These are phyloP conservation scores for Apis cerana DNA, from an alignment of 1,140 invertebrate species.

Conservation along the genomic window DNA sequence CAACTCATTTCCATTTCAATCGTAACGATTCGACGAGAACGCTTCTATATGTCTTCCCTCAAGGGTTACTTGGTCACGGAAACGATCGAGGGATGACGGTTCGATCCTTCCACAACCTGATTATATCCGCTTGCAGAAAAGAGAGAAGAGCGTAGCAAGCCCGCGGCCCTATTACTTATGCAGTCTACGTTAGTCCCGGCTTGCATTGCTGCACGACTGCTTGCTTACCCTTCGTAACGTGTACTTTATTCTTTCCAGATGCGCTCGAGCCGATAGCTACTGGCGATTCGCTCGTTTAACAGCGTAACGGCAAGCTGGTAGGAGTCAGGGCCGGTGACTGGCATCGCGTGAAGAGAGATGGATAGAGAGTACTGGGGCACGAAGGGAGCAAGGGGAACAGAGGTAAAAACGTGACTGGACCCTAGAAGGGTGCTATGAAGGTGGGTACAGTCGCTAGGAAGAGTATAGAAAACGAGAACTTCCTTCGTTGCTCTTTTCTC, in stretches of 20 bases:
- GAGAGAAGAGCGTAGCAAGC: constrained; percentile 3
- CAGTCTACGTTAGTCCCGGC: constrained; percentile 62
- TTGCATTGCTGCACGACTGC: constrained; percentile 68
- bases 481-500: constrained; percentile 24
- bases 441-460: constrained; percentile 34
- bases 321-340: constrained; percentile 51
- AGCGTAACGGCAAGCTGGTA: constrained; percentile 69
- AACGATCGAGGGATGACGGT: background rate
- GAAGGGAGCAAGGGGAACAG: constrained; percentile 9
- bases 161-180: constrained; percentile 67
- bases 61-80: background rate
- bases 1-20: background rate
- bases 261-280: constrained; percentile 72
- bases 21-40: background rate
- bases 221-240: constrained; percentile 73
- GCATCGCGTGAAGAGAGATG: constrained; percentile 6
- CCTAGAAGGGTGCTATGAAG: constrained; percentile 38
- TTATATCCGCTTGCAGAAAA: constrained; percentile 13
- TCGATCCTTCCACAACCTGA: background rate
- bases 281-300: constrained; percentile 77
- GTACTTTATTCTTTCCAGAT: constrained; percentile 69
- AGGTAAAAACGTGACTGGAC: constrained; percentile 31
- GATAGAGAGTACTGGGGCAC: background rate
- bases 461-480: constrained; percentile 31
- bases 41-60: background rate